These are phyloP conservation scores for Leuciscus waleckii DNA, from an alignment of 2,797 vertebrate genomes.

Conservation along the genomic window DNA sequence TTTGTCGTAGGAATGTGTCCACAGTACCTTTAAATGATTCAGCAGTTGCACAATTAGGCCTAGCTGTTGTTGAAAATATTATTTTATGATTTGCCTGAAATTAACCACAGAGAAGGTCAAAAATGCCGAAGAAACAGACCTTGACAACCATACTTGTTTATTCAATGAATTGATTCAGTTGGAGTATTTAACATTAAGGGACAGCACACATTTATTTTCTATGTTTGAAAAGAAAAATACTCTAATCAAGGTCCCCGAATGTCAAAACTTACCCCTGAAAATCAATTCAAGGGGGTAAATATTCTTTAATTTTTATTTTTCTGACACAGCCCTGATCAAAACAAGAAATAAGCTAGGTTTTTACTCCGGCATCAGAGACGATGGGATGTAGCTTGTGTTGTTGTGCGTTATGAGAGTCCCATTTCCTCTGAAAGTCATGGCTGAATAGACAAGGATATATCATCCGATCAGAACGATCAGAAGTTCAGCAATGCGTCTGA, in stretches of 20 bases:
- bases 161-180: background rate
- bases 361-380: slow-evolving; percentile 78
- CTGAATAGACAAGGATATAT: slow-evolving; percentile 14
- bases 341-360: background rate
- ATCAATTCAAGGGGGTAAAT: background rate
- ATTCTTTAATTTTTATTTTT: background rate
- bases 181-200: too few relatives aligned
- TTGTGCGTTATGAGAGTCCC: slow-evolving; percentile 67
- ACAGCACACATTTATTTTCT: background rate
- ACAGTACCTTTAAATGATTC: slow-evolving; percentile 63
- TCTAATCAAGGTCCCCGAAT: background rate
- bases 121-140: background rate
- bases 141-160: background rate
- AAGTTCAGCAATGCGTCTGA: slow-evolving; percentile 5
- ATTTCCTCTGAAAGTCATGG: slow-evolving; percentile 69
- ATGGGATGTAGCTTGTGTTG: slow-evolving; percentile 67
- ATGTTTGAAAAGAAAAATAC: background rate
- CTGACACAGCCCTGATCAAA: background rate
- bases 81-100: background rate
- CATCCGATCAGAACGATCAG: slow-evolving; percentile 3
- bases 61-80: background rate
- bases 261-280: background rate
- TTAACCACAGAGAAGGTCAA: background rate
- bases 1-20: slow-evolving; percentile 65
- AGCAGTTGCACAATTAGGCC: background rate